Base-by-base conservation (phyloP, 2,113 vertebrate species). In the Tachycineta bicolor region DNA sequence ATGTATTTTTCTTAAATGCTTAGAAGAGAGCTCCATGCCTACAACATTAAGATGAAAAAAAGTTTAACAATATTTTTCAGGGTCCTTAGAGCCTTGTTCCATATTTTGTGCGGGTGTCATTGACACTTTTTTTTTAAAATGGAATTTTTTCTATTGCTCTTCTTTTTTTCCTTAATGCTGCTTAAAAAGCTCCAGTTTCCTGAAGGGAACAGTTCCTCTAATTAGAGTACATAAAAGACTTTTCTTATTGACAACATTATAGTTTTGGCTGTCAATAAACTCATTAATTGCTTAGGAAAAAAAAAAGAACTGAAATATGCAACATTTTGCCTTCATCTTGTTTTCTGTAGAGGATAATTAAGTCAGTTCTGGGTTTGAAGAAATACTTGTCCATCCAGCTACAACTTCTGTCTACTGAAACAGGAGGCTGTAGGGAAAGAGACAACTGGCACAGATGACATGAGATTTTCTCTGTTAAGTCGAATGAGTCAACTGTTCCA, bases 191-290 rank as follows among this genome's bases (percentile, higher is more conserved):
- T 87, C 4, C 18, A 53, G 7, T 65, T 87, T 96, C 24, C 49
- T 83, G 62, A 93, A 91, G 82, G 59, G 43, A 95, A 74, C 37
- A 55, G 16, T 83, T 95, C 47, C 50, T n/a, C 82, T 91, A 83
- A 93, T 90, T 74, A 91, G 43, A 87, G 41, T 23, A 94, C 46
- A 87, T 49, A 84, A 76, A 93, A 91, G 41, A 73, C 6, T 79
- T 93, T 60, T 79, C 41, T 46, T 89, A 93, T 85, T 93, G 84
- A 93, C 50, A 80, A 81, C 8, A 69, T 69, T 73, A 49, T 79
- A 83, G 93, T 96, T 96, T 68, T 89, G 67, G 82, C 82, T 28
- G 10, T 91, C 89, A 90, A 90, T 87, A 93, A 89, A 82, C 44
- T 84, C 58, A 89, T 89, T 95, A 93, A 91, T 83, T 80, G 18